Evolutionary conservation across 2,888 invertebrate genomes (phyloP).

Genomic region (Ochropleura plecta): DNA sequence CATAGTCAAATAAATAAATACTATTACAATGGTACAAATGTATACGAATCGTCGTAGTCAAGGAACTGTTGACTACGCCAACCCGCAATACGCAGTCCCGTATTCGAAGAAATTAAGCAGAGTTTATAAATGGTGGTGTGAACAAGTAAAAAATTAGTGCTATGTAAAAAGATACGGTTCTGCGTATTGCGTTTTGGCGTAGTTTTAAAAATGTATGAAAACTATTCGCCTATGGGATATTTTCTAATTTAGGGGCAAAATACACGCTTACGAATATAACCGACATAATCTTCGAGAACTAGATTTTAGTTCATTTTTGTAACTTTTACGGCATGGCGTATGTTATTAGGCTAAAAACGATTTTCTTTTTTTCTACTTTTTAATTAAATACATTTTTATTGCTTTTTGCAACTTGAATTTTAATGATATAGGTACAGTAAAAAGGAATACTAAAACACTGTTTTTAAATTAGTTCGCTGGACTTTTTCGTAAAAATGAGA

Average conservation of each 20-base stretch:
- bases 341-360: slow-evolving; percentile 28
- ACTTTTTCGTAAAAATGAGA: not conserved
- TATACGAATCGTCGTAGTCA: slow-evolving; percentile 34
- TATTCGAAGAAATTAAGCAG: slow-evolving; percentile 16
- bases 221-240: slow-evolving; percentile 13
- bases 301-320: slow-evolving; percentile 29
- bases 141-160: slow-evolving; percentile 49
- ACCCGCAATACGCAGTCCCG: slow-evolving; percentile 23
- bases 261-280: slow-evolving; percentile 43
- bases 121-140: slow-evolving; percentile 6
- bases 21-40: slow-evolving; percentile 39
- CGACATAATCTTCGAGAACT: slow-evolving; percentile 34
- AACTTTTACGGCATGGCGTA: slow-evolving; percentile 17
- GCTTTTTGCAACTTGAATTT: slow-evolving; percentile 59
- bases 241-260: slow-evolving; percentile 13
- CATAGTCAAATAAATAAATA: slow-evolving; percentile 67
- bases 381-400: slow-evolving; percentile 63
- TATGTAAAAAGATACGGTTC: slow-evolving; percentile 14
- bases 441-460: slow-evolving; percentile 58
- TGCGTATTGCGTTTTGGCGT: slow-evolving; percentile 27
- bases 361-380: slow-evolving; percentile 24
- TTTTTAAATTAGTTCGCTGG: slow-evolving; percentile 48
- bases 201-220: slow-evolving; percentile 25
- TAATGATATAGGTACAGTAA: slow-evolving; percentile 54
- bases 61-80: slow-evolving; percentile 47